Base-by-base conservation (phyloP, 2,797 vertebrate genomes). In the Cichlasoma orientale region DNA sequence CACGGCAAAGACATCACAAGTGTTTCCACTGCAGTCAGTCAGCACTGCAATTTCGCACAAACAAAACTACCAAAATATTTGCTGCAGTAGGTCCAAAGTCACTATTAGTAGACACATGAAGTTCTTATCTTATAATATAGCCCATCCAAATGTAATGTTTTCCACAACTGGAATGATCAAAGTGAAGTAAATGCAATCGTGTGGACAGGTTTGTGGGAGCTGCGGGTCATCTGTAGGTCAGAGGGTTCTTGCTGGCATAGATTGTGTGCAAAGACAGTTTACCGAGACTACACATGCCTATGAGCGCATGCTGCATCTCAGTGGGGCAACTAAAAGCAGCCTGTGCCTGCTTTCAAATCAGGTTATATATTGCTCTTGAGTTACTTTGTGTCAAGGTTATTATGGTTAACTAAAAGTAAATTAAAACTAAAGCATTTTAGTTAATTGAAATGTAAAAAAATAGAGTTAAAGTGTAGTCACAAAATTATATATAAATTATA, bases 1-100 rank as follows among this genome's bases (percentile, higher is more conserved):
- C 18, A n/a, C 89, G 36, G n/a, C 47, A 19, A 1, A 27, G 25
- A 71, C 84, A 78, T 79, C 36, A 13, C 14, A n/a, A 3, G 52
- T 72, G 33, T 74, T 74, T 72, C n/a, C 23, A 52, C 33, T 33
- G 33, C 8, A 33, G 9, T 33, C 9, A 33, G 38, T 44, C 12
- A 44, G 36, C 16, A 44, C 8, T 25, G 61, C 3, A 44, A n/a
- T 56, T 21, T 63, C 52, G 4, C 5, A 2, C 3, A 13, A 21
- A 21, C 29, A 23, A 56, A 55, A 50, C 3, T 31, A 25, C 27
- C 38, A 13, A 33, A n/a, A 18, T 18, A 57, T 56, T 14, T 16
- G 18, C 14, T 10, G 36, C 21, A 54, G 36, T 44, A 44, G 36
- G 5, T 8, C 27, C 23, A 44, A 19, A 44, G 5, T 27, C 25